Conservation (phyloP, 2,113 vertebrate genomes). For the Ictalurus punctatus region DNA sequence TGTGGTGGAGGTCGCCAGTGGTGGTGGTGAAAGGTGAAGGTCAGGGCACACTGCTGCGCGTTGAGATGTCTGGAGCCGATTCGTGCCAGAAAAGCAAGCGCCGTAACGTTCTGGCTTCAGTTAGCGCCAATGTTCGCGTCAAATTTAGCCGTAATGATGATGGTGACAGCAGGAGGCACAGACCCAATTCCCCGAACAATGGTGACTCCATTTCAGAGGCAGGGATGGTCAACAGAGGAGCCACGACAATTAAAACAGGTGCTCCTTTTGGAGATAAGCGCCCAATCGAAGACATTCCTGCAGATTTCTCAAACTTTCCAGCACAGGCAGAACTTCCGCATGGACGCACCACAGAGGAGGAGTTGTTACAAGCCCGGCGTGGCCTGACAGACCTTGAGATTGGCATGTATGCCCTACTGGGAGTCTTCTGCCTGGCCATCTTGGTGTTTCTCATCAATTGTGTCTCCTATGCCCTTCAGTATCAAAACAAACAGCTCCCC, state of each 20-base stretch:
- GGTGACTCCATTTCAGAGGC: conserved; percentile 77
- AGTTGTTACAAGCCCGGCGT: conserved; percentile 75
- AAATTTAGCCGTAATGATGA: conserved; percentile 79
- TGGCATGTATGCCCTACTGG: conserved; percentile 94
- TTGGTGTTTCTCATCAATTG: conserved; percentile 95
- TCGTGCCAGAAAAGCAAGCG: conserved; percentile 86
- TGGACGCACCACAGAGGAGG: conserved; percentile 73
- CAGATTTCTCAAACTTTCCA: conserved; percentile 86
- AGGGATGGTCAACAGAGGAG: conserved; percentile 69
- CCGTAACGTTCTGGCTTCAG: conserved; percentile 80
- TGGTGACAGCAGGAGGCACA: conserved; percentile 76
- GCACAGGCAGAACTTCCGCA: conserved; percentile 79
- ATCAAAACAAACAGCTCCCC: conserved; percentile 88
- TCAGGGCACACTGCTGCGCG: conserved; percentile 82
- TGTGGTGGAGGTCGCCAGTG: conserved; percentile 73
- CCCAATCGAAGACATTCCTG: conserved; percentile 74
- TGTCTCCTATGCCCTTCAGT: conserved; percentile 88
- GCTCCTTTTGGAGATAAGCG: conserved; percentile 73
- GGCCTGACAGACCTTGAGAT: conserved; percentile 90
- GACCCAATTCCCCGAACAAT: conserved; percentile 69
- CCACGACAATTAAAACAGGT: conserved; percentile 72
- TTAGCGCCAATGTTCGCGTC: conserved; percentile 76
- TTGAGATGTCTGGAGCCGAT: conserved; percentile 86
- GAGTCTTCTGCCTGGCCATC: conserved; percentile 95
- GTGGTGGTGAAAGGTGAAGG: conserved; percentile 86